Evolutionary conservation across 2,888 invertebrate species (phyloP), one percentile per base, ranked within the genome.

Genomic region (Parthenolecanium corni): DNA sequence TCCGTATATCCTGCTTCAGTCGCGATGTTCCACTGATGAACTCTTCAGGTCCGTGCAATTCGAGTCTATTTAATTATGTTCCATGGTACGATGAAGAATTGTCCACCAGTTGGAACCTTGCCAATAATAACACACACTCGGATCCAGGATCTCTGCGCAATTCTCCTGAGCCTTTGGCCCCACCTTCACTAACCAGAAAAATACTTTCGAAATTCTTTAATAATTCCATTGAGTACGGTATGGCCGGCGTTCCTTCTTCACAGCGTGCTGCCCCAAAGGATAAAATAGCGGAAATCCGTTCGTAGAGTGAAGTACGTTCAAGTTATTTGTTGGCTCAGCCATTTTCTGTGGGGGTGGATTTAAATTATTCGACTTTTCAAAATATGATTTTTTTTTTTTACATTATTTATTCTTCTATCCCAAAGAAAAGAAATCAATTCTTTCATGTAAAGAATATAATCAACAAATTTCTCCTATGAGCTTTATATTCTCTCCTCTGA

Each of bases 11-110:
- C 42, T 79, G 79, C 67, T 78, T 80, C 73, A 85, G 83, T 70
- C 77, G 86, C 67, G 86, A 86, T 70, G 86, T 86, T 0, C 86
- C 86, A 1, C 75, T 83, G 25, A 80, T 80, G 44, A 78, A 80
- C 6, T 77, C 79, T 14, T 67, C 68, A 12, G 67, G 67, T 3
- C 40, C 42, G 5, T 64, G 31, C 9, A 31, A 66, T 20, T 66
- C 66, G 24, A 68, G 68, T 52, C 57, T 68, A 40, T 47, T 67
- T 18, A 67, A 67, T 42, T 67, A 68, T 40, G 47, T 68, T 53
- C 64, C 67, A 51, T 40, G 68, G 21, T n/a, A 25, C 23, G 63
- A 44, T n/a, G 53, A 47, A 54, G 38, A 23, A n/a, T 3, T 52
- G 25, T 36, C 49, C 40, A 9, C 65, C 21, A 18, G 38, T 16